Percentiles rank a stretch among this genome's conserved stretches.
Evolutionary conservation across 2,888 invertebrate genomes (phyloP).

Genomic region (Pterobdella sp.): DNA sequence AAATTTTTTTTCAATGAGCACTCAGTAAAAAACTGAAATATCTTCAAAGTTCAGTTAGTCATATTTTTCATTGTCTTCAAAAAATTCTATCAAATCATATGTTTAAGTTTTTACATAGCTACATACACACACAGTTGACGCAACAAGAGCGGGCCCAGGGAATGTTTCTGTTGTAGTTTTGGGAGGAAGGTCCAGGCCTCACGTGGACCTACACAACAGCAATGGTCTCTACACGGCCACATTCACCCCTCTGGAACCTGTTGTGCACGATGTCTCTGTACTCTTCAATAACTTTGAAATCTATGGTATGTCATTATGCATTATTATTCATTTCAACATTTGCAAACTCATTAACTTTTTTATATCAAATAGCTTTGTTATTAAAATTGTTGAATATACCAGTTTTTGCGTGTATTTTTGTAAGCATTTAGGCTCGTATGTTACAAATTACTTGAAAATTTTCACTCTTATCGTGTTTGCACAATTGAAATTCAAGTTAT

Average conservation of each 20-base stretch:
- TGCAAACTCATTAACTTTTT: too few relatives aligned
- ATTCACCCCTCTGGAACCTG: constrained; percentile 35
- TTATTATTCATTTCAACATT: too few relatives aligned
- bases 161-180: constrained; percentile 34
- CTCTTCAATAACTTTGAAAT: constrained; percentile 57
- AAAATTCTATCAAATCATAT: too few relatives aligned
- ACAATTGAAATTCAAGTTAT: not conserved
- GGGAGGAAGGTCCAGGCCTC: constrained; percentile 31
- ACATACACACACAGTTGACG: constrained; percentile 35
- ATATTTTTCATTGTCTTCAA: too few relatives aligned
- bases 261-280: constrained; percentile 71
- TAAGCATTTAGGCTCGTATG: not conserved
- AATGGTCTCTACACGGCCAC: constrained; percentile 30
- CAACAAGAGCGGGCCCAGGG: constrained; percentile 36
- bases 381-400: not conserved
- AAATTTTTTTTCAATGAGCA: too few relatives aligned
- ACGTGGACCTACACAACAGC: constrained; percentile 31
- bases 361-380: too few relatives aligned
- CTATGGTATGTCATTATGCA: constrained; percentile 45
- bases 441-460: not conserved
- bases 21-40: too few relatives aligned
- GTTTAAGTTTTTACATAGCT: too few relatives aligned
- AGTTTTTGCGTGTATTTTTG: not conserved
- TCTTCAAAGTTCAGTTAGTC: too few relatives aligned
- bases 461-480: not conserved